These are phyloP conservation scores for Caenorhabditis panamensis DNA, from an alignment of 2,888 invertebrate species.

Conservation along the genomic window DNA sequence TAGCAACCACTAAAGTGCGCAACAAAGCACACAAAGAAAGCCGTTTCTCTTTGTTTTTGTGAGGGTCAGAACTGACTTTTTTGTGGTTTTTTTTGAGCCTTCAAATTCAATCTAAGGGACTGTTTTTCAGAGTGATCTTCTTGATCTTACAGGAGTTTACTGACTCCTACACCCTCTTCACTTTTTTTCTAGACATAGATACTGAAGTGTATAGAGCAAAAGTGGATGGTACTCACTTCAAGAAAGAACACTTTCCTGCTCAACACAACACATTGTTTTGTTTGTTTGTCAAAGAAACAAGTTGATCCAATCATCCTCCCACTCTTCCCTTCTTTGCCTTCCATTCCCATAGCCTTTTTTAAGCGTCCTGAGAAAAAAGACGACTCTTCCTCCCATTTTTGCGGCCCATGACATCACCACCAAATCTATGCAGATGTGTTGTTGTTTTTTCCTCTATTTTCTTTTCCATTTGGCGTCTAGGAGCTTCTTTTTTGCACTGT, in stretches of 20 bases:
- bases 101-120: too few species aligned
- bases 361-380: constrained; percentile 32
- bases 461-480: background rate
- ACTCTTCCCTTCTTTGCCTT: constrained; percentile 36
- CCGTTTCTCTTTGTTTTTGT: background rate
- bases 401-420: constrained; percentile 42
- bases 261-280: constrained; percentile 33
- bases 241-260: constrained; percentile 16
- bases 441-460: constrained; percentile 15
- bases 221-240: constrained; percentile 17
- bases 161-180: too few species aligned
- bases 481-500: background rate
- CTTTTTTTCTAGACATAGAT: background rate
- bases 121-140: too few species aligned
- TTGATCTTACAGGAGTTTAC: too few species aligned
- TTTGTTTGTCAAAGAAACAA: constrained; percentile 56
- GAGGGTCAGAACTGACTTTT: too few species aligned
- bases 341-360: constrained; percentile 9
- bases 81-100: too few species aligned
- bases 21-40: background rate
- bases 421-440: constrained; percentile 20
- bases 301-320: constrained; percentile 52
- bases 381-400: constrained; percentile 37
- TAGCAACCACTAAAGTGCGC: constrained; percentile 20
- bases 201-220: background rate